Percentiles rank a stretch among this genome's conserved stretches.
phyloP scores from a whole-genome alignment of 2,113 vertebrate species.

The Ictidomys tridecemlineatus region DNA sequence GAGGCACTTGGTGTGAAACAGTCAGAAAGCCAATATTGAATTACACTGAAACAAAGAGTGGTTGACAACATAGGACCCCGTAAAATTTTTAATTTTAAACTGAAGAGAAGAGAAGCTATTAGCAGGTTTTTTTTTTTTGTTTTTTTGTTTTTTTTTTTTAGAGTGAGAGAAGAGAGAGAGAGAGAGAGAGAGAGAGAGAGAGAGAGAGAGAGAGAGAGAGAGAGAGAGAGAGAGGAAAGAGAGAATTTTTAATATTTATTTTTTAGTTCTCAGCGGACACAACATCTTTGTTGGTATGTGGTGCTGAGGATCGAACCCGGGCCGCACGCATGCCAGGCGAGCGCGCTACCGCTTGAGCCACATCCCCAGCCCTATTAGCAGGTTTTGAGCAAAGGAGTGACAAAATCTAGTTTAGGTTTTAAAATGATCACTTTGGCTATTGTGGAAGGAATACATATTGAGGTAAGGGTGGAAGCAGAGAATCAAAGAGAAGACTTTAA shows the following conservation, averaged over 20 bases:
- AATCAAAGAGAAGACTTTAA: background rate
- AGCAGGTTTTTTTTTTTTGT: constrained; percentile 27
- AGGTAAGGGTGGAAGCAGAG: background rate
- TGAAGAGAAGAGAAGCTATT: constrained; percentile 35
- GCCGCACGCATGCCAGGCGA: too few species aligned
- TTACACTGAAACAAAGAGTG: background rate
- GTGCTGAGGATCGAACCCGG: too few species aligned
- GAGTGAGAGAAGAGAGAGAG: too few species aligned
- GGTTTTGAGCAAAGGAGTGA: background rate
- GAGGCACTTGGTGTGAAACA: background rate
- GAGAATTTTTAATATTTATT: too few species aligned
- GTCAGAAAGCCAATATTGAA: background rate
- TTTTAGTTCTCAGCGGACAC: too few species aligned
- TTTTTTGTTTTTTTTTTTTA: too few species aligned
- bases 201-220: too few species aligned
- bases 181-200: too few species aligned
- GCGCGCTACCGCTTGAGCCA: too few species aligned
- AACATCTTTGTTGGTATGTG: too few species aligned
- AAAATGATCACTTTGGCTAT: constrained; percentile 21
- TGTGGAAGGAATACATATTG: background rate
- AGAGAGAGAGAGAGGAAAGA: too few species aligned
- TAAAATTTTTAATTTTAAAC: constrained; percentile 49
- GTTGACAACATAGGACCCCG: background rate
- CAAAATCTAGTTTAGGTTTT: background rate
- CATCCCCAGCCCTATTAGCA: too few species aligned